Evolutionary conservation across 2,113 vertebrate genomes (phyloP).

Genomic region (Phoxinus phoxinus): DNA sequence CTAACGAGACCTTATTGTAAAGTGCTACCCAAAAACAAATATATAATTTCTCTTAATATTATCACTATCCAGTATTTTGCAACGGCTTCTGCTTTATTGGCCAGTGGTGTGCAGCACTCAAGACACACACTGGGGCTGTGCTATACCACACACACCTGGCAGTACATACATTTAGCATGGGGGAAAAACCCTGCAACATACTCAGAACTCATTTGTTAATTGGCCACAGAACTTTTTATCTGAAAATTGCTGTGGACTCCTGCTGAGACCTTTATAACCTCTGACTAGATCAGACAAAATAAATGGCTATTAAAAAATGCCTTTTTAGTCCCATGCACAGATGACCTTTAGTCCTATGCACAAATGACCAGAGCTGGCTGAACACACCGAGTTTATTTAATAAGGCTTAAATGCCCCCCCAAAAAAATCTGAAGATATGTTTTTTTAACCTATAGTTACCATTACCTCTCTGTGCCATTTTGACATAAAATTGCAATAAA

Average conservation of each 20-base stretch:
- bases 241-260: constrained; percentile 14
- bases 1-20: too few species aligned
- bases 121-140: neutral
- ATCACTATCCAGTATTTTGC: neutral
- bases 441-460: neutral
- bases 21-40: neutral
- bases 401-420: neutral
- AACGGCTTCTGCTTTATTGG: neutral
- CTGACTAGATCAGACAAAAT: neutral
- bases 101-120: neutral
- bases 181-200: constrained; percentile 28
- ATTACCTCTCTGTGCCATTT: neutral
- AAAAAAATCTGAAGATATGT: neutral
- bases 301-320: neutral
- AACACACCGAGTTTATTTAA: neutral
- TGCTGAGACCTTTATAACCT: neutral
- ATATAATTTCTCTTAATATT: neutral
- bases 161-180: neutral
- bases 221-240: constrained; percentile 29
- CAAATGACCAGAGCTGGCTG: neutral
- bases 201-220: constrained; percentile 33
- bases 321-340: neutral
- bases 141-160: constrained; percentile 5
- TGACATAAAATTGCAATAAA: neutral
- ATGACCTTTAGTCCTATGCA: neutral